Evolutionary conservation across 2,888 invertebrate genomes (phyloP).

Genomic region (Raillietiella orientalis): DNA sequence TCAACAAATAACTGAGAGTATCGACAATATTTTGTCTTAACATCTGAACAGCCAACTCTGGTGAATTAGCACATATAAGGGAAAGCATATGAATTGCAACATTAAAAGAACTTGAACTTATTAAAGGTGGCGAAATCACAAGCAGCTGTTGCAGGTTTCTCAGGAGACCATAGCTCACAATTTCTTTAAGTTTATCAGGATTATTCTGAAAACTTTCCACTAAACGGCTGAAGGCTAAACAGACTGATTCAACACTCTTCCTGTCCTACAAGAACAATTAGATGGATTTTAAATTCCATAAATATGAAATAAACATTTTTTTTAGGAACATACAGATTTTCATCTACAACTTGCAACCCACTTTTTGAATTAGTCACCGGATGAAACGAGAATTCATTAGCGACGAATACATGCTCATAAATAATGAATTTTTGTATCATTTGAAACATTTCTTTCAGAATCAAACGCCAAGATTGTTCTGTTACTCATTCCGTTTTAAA

Average conservation of each 20-base stretch:
- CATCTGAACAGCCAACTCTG: slow-evolving; percentile 63
- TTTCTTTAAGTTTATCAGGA: slow-evolving; percentile 59
- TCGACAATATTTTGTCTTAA: slow-evolving; percentile 84
- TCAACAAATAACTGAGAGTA: slow-evolving; percentile 68
- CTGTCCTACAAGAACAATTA: slow-evolving; percentile 59
- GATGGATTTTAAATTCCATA: too few relatives aligned
- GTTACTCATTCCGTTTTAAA: too few relatives aligned
- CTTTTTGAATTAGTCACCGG: too few relatives aligned
- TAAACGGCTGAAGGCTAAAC: slow-evolving; percentile 74
- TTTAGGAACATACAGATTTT: too few relatives aligned
- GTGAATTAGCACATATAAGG: slow-evolving; percentile 80
- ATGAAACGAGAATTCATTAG: too few relatives aligned
- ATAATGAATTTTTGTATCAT: too few relatives aligned
- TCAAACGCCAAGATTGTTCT: too few relatives aligned
- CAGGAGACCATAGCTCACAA: slow-evolving; percentile 62
- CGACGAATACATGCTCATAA: too few relatives aligned
- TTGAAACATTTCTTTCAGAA: too few relatives aligned
- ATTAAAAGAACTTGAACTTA: slow-evolving; percentile 80
- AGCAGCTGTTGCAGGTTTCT: slow-evolving; percentile 79
- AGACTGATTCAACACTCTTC: slow-evolving; percentile 89
- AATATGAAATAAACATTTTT: too few relatives aligned
- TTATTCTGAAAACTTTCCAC: slow-evolving; percentile 89
- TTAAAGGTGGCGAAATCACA: slow-evolving; percentile 74
- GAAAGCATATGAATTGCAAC: slow-evolving; percentile 85
- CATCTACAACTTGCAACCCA: too few relatives aligned